Percentiles rank a stretch among this genome's conserved stretches.
These are phyloP conservation scores for Psylliodes chrysocephalus DNA, from an alignment of 2,888 invertebrate species.

Conservation along the genomic window DNA sequence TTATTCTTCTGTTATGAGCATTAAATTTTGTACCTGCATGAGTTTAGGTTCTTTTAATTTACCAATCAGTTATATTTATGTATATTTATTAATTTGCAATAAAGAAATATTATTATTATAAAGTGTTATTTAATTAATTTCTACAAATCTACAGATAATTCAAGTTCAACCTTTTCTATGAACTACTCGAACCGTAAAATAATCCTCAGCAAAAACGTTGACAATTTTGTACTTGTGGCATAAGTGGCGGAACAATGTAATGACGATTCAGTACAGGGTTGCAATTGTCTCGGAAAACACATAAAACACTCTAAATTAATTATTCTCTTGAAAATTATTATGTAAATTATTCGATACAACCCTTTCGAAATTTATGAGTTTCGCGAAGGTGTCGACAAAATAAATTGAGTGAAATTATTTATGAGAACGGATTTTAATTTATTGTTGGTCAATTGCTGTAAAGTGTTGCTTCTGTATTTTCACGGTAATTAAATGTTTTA, in stretches of 20 bases:
- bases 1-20: too few relatives aligned
- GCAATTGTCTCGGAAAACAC: slow-evolving; percentile 35
- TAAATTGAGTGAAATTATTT: slow-evolving; percentile 45
- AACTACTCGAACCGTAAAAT: neutral
- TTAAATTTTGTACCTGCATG: too few relatives aligned
- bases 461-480: slow-evolving; percentile 1
- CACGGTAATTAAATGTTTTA: too few relatives aligned
- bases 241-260: slow-evolving; percentile 43
- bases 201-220: slow-evolving; percentile 8
- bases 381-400: slow-evolving; percentile 47
- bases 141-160: too few relatives aligned
- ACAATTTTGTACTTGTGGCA: slow-evolving; percentile 25
- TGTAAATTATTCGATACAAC: slow-evolving; percentile 50
- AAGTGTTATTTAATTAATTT: too few relatives aligned
- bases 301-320: slow-evolving; percentile 48
- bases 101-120: too few relatives aligned
- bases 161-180: neutral
- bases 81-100: too few relatives aligned
- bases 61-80: too few relatives aligned
- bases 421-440: slow-evolving; percentile 26
- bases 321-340: slow-evolving; percentile 47
- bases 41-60: too few relatives aligned
- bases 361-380: slow-evolving; percentile 49
- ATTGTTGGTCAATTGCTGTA: slow-evolving; percentile 24
- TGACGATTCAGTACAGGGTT: slow-evolving; percentile 39